Base-by-base conservation (phyloP, 2,888 invertebrate species). In the Corbicula japonica region DNA sequence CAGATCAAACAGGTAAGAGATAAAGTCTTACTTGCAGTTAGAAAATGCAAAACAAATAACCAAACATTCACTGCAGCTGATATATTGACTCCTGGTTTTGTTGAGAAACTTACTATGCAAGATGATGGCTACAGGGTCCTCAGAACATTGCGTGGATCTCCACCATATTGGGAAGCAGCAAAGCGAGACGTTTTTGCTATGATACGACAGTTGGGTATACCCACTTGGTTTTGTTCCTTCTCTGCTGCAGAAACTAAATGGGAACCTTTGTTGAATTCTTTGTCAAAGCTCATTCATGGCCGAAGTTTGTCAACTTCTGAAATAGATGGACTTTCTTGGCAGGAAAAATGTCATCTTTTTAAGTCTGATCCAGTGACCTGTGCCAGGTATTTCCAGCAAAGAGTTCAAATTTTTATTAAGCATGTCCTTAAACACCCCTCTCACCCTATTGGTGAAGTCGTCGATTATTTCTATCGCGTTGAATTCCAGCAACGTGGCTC, bases 201-300 rank as follows among this genome's bases (percentile, higher is more conserved):
- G 77, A 73, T 77, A 15, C 2, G 77, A 23, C 77, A 76, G 28
- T 34, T 78, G n/a, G 80, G 76, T 10, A 68, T 80, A 12, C 76
- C 80, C 5, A 74, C 80, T 26, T 80, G 76, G 76, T 80, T 80
- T 60, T 63, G 63, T 18, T 52, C 66, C 15, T 74, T 74, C 23
- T 66, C 74, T 28, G n/a, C n/a, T n/a, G n/a, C n/a, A n/a, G n/a
- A n/a, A n/a, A n/a, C n/a, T n/a, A n/a, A 54, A 52, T 66, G 66
- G 52, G 35, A 28, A 6, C 66, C 66, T 23, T 32, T 44, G 26
- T 38, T 56, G 5, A 30, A 18, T 2, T 35, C 56, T 15, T 44
- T 54, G 15, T 2, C 18, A 10, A 62, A 46, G n/a, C 28, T 65
- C 34, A 32, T 73, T 10, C 3, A 73, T 8, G 21, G 28, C 1